Evolutionary conservation across 2,888 invertebrate species (phyloP).

Genomic region (Trissoscelio sp.): DNA sequence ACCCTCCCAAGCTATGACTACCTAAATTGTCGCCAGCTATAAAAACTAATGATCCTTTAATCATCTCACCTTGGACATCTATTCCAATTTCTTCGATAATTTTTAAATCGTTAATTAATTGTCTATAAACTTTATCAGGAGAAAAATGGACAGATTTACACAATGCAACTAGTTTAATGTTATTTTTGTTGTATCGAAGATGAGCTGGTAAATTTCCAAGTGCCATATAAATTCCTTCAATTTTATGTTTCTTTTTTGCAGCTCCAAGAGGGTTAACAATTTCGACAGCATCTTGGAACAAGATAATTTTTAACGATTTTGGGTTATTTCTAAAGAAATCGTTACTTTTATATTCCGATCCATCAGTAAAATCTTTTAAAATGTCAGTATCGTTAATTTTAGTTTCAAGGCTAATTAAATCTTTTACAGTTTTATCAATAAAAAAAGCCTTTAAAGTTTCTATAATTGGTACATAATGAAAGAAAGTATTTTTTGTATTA

Average conservation of each 20-base stretch:
- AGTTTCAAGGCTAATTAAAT: constrained; percentile 4
- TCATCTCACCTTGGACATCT: constrained; percentile 47
- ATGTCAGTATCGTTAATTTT: constrained; percentile 41
- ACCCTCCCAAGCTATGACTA: constrained; percentile 75
- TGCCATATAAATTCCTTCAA: constrained; percentile 73
- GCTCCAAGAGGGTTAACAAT: constrained; percentile 75
- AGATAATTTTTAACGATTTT: constrained; percentile 70
- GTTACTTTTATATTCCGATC: constrained; percentile 67
- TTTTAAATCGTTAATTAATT: constrained; percentile 69
- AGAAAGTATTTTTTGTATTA: constrained; percentile 2
- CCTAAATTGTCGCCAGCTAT: constrained; percentile 68
- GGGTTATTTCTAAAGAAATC: constrained; percentile 66
- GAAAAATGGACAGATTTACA: too few species aligned
- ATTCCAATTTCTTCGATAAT: constrained; percentile 72
- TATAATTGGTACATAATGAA: constrained; percentile 23
- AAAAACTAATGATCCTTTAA: constrained; percentile 71
- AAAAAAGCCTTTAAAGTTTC: constrained; percentile 19
- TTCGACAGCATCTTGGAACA: constrained; percentile 77
- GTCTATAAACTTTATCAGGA: constrained; percentile 64
- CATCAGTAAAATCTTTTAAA: constrained; percentile 72
- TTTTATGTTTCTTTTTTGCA: constrained; percentile 73
- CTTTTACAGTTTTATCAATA: constrained; percentile 17
- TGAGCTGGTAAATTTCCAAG: constrained; percentile 72
- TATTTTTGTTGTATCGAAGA: constrained; percentile 69
- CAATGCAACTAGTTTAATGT: constrained; percentile 74